Percentiles rank a stretch among this genome's conserved stretches.
phyloP scores from a whole-genome alignment of 2,113 vertebrate genomes.

The Antechinus stuartii region DNA sequence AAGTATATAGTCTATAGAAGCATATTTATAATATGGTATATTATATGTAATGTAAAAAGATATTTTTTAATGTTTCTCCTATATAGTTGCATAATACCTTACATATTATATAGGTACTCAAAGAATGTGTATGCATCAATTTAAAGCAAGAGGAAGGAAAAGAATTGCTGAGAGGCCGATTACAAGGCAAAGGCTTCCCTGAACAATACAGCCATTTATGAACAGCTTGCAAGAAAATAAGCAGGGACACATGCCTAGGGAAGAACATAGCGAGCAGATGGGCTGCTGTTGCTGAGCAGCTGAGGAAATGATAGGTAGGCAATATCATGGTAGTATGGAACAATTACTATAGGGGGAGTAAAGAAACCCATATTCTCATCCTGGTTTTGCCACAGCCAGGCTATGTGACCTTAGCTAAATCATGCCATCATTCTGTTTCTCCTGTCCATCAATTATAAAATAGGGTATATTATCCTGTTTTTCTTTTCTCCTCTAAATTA shows the following conservation, averaged over 20 bases:
- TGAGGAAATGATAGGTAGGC: neutral
- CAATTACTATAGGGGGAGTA: neutral
- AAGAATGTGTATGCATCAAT: neutral
- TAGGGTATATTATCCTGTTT: neutral
- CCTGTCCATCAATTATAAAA: neutral
- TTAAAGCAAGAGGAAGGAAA: neutral
- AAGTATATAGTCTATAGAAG: neutral
- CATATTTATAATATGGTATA: neutral
- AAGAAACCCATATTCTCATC: neutral
- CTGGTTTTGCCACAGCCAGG: neutral
- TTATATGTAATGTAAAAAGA: neutral
- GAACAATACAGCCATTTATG: constrained; percentile 47
- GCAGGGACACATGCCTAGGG: constrained; percentile 6
- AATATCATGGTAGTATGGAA: neutral
- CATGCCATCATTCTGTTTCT: neutral
- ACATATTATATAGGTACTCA: neutral
- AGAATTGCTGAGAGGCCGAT: neutral
- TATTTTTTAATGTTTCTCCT: neutral
- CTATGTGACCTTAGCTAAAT: neutral
- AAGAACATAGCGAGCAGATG: constrained; percentile 3
- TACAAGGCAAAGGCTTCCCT: neutral
- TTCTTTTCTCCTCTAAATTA: neutral
- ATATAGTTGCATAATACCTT: neutral
- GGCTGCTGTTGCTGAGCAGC: neutral
- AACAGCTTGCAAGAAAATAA: constrained; percentile 5